Conservation (phyloP, 2,888 invertebrate genomes). For the Acrobasis suavella region DNA sequence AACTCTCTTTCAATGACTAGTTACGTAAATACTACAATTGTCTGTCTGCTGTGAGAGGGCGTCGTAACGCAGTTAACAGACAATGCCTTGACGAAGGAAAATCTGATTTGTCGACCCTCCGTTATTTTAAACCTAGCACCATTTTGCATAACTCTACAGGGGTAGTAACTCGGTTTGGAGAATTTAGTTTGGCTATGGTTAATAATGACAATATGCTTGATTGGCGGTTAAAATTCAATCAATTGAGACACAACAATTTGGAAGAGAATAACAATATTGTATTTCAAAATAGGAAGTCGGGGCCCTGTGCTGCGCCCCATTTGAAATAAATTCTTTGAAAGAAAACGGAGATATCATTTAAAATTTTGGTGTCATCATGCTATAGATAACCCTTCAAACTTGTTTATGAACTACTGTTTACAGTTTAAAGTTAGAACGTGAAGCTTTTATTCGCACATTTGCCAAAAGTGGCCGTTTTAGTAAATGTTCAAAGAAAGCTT, state of each 20-base stretch:
- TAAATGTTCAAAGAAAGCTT: too few relatives aligned
- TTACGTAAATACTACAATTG: conserved; percentile 29
- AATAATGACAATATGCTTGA: conserved; percentile 19
- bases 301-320: too few relatives aligned
- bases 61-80: conserved; percentile 70
- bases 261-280: background rate
- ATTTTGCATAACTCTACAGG: conserved; percentile 68
- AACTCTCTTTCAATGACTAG: too few relatives aligned
- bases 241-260: background rate
- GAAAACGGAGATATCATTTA: too few relatives aligned
- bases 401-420: too few relatives aligned
- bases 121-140: conserved; percentile 78
- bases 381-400: too few relatives aligned
- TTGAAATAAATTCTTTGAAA: too few relatives aligned
- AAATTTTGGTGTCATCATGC: too few relatives aligned
- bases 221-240: conserved; percentile 18
- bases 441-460: too few relatives aligned
- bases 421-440: too few relatives aligned
- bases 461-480: too few relatives aligned
- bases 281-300: background rate
- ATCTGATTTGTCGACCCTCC: conserved; percentile 77
- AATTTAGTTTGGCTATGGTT: conserved; percentile 18
- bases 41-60: conserved; percentile 57
- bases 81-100: conserved; percentile 81
- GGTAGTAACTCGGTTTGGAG: conserved; percentile 25